Percentiles rank a stretch among this genome's conserved stretches.
These are phyloP conservation scores for Paradoxurus hermaphroditus DNA, from an alignment of 2,113 vertebrate genomes.

Conservation along the genomic window DNA sequence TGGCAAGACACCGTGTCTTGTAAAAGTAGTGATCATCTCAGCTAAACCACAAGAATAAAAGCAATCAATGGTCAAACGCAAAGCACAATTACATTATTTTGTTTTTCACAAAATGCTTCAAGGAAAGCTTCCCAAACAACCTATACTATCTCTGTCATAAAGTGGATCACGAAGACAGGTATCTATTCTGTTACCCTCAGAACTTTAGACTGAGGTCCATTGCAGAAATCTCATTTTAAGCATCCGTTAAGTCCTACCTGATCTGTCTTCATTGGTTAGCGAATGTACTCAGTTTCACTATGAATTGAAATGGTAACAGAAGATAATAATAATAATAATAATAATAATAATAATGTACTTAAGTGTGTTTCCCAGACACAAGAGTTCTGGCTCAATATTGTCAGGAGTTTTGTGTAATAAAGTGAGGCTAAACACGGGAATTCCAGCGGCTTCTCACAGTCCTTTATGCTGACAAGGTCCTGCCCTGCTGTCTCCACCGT, in stretches of 20 bases:
- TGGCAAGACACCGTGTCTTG: not conserved
- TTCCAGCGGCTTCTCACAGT: not conserved
- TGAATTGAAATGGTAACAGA: not conserved
- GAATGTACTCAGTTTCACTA: not conserved
- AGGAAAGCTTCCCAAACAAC: not conserved
- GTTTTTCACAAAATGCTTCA: not conserved
- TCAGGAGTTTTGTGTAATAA: not conserved
- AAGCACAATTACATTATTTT: not conserved
- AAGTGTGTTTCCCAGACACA: not conserved
- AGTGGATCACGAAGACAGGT: not conserved
- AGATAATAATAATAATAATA: too few relatives aligned
- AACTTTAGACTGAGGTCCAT: not conserved
- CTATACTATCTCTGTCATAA: not conserved
- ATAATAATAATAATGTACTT: too few relatives aligned
- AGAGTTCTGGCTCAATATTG: not conserved
- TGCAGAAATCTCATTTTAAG: not conserved
- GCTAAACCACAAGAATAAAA: not conserved
- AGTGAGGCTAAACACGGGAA: not conserved
- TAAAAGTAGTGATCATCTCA: not conserved
- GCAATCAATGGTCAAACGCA: not conserved
- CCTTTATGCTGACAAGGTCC: not conserved
- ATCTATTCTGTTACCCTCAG: not conserved
- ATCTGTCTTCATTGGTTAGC: not conserved
- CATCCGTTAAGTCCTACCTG: not conserved
- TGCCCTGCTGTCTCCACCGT: not conserved